These are phyloP conservation scores for Ceratitis capitata DNA, from an alignment of 1,140 invertebrate species.

Conservation along the genomic window DNA sequence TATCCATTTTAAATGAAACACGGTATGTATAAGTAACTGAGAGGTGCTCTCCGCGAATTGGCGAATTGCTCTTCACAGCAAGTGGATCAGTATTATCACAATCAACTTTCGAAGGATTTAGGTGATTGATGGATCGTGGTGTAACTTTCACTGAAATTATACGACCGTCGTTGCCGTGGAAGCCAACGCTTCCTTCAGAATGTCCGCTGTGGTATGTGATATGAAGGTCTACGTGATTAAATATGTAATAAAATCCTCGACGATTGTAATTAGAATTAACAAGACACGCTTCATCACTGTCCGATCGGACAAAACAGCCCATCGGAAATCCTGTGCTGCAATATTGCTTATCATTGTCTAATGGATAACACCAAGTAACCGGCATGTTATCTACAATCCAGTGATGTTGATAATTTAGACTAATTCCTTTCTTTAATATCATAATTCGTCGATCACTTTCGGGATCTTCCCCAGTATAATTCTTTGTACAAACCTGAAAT, in stretches of 20 bases:
- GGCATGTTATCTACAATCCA: constrained; percentile 99
- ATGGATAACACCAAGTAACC: constrained; percentile 91
- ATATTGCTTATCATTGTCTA: constrained; percentile 79
- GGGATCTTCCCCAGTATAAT: constrained; percentile 74
- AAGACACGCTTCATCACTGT: constrained; percentile 61
- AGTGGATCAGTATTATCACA: constrained; percentile 73
- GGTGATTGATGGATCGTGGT: constrained; percentile 82
- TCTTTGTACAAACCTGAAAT: constrained; percentile 71
- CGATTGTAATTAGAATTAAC: constrained; percentile 69
- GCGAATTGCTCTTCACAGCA: constrained; percentile 72
- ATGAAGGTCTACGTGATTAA: constrained; percentile 95
- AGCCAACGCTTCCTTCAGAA: constrained; percentile 81
- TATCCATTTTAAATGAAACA: constrained; percentile 82
- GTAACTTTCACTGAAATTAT: constrained; percentile 85
- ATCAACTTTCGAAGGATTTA: constrained; percentile 64
- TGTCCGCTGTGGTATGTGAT: constrained; percentile 92
- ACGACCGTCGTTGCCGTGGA: constrained; percentile 83
- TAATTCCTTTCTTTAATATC: constrained; percentile 89
- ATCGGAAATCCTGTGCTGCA: constrained; percentile 97
- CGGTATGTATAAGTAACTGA: constrained; percentile 88
- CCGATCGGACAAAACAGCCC: constrained; percentile 83
- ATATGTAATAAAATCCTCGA: constrained; percentile 86
- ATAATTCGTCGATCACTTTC: constrained; percentile 78
- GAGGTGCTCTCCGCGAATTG: constrained; percentile 69
- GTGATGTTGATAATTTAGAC: constrained; percentile 98